phyloP scores from a whole-genome alignment of 2,797 vertebrate species.

The Myotis myotis region DNA sequence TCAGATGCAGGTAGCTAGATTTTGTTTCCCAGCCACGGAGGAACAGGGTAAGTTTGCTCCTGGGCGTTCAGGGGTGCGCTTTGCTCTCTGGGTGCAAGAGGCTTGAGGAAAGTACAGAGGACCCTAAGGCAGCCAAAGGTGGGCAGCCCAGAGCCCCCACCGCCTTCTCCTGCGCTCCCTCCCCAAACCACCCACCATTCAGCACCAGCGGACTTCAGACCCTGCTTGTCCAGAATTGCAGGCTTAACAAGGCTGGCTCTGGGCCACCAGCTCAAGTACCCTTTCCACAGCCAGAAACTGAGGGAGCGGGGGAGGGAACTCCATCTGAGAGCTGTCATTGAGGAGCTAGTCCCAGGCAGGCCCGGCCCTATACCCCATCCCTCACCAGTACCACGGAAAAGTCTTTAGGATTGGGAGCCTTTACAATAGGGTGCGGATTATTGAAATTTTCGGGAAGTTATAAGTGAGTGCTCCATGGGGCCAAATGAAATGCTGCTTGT shows the following conservation, averaged over 20 bases:
- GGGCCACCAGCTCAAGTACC: neutral
- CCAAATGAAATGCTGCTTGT: conserved; percentile 88
- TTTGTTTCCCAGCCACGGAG: conserved; percentile 32
- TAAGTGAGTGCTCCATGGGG: conserved; percentile 85
- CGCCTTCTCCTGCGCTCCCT: rapidly evolving
- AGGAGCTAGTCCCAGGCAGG: conserved; percentile 32
- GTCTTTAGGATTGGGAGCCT: conserved; percentile 77
- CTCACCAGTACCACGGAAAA: conserved; percentile 57
- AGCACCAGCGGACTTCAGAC: conserved; percentile 57
- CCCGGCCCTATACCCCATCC: neutral
- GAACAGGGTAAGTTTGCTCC: conserved; percentile 82
- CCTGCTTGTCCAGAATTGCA: neutral
- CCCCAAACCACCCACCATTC: neutral
- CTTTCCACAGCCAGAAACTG: conserved; percentile 51
- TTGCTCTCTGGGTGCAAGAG: neutral
- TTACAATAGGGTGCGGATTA: conserved; percentile 75
- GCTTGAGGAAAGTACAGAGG: conserved; percentile 4
- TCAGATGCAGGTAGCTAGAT: conserved; percentile 2
- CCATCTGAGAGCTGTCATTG: neutral
- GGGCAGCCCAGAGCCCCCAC: neutral
- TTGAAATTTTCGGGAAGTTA: conserved; percentile 88
- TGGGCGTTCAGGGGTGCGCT: conserved; percentile 66
- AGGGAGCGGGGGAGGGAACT: neutral
- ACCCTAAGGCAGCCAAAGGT: conserved; percentile 24
- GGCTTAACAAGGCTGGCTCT: neutral